Base-by-base conservation (phyloP, 2,113 vertebrate species). In the Plectropomus leopardus region DNA sequence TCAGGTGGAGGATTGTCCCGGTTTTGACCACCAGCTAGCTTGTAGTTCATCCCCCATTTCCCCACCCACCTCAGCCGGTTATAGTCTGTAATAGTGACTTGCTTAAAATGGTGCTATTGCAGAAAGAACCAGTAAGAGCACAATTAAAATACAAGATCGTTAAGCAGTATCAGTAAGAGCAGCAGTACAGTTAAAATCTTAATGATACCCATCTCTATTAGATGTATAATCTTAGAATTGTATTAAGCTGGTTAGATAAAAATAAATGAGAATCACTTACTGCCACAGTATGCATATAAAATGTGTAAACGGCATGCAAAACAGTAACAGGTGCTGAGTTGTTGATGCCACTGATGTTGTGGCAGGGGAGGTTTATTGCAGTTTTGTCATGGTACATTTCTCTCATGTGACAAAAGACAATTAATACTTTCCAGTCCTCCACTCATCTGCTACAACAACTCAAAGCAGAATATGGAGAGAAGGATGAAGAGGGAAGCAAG, bases 321-420 rank as follows among this genome's bases (percentile, higher is more conserved):
- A 30, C 70, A 82, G 32, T 66, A 70, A 45, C 69, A 87, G 70
- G 58, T 78, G 79, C n/a, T 45, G 32, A 50, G 57, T 36, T 55
- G 66, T 60, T 80, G 72, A 78, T 76, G 73, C 58, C 61, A 55
- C 60, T 19, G 75, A 73, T 61, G 75, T 81, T 58, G 68, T 53
- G 30, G 45, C 23, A 58, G 40, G 34, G 57, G 6, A 10, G 40
- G 11, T 76, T 85, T 80, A 80, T 85, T 87, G 65, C 70, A 60
- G 17, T 61, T 79, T 66, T 86, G 28, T 70, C 32, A 68, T 47
- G 63, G 34, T 63, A 64, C 69, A 69, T 92, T 87, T 67, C 53
- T 73, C 69, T 89, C 42, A 72, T 71, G 76, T 87, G 86, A 84
- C 44, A 67, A 76, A 60, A 36, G 21, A 79, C 69, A 87, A 88